Evolutionary conservation across 2,797 vertebrate genomes (phyloP).

Genomic region (Phrynocephalus vlangalii): DNA sequence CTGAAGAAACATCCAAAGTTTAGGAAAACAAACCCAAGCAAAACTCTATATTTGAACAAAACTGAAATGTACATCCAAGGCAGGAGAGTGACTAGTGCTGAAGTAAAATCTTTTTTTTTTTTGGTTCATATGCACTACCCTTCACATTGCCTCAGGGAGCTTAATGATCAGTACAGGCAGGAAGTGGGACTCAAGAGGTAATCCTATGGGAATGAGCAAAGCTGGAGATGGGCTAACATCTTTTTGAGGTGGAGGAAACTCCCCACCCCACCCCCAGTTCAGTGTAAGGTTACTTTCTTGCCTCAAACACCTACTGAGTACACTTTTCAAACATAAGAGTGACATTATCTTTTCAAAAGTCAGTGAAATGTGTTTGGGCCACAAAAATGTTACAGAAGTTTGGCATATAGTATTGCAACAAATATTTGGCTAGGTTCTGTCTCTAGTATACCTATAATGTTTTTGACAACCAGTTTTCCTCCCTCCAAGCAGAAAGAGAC

Average conservation of each 20-base stretch:
- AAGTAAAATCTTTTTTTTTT: background rate
- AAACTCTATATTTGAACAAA: background rate
- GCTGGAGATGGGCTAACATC: background rate
- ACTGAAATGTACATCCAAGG: background rate
- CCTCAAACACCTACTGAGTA: constrained; percentile 56
- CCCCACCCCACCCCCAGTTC: constrained; percentile 22
- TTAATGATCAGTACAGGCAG: background rate
- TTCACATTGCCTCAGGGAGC: background rate
- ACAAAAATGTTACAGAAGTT: background rate
- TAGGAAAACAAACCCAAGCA: background rate
- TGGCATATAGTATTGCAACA: background rate
- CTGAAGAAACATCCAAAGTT: background rate
- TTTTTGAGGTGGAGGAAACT: constrained; percentile 38
- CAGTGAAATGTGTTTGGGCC: constrained; percentile 28
- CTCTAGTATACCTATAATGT: background rate
- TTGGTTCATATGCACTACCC: background rate
- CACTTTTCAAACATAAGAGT: constrained; percentile 45
- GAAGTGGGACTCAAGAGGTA: background rate
- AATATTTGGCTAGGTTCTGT: too few species aligned
- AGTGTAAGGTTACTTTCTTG: constrained; percentile 56
- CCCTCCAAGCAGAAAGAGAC: too few species aligned
- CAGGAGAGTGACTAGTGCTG: background rate
- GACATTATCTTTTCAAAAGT: constrained; percentile 45
- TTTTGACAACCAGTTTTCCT: background rate
- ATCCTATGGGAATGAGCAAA: background rate